These are phyloP conservation scores for Drosophila fulvimacula DNA, from an alignment of 2,888 invertebrate species.

Conservation along the genomic window DNA sequence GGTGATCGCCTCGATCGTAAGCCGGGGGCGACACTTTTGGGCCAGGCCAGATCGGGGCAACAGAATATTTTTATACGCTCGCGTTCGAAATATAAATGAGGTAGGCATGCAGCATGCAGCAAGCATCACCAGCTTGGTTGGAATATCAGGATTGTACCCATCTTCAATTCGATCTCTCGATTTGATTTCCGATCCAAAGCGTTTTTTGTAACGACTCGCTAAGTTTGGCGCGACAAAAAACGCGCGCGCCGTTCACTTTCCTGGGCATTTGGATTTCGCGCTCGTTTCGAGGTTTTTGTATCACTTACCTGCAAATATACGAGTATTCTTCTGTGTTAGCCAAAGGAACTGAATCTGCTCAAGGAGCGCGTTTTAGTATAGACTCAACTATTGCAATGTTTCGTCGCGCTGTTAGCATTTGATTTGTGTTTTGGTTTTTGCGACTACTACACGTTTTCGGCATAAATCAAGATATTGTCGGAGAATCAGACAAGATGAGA, in stretches of 20 bases:
- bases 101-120: conserved; percentile 32
- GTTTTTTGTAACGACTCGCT: conserved; percentile 61
- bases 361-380: conserved; percentile 35
- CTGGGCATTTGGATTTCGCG: conserved; percentile 75
- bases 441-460: conserved; percentile 60
- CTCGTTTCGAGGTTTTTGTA: conserved; percentile 63
- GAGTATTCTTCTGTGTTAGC: conserved; percentile 10
- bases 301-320: conserved; percentile 16
- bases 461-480: conserved; percentile 82
- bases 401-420: conserved; percentile 81
- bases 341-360: conserved; percentile 32
- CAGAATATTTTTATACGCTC: conserved; percentile 86
- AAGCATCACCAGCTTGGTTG: neutral
- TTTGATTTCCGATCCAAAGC: conserved; percentile 46
- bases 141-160: conserved; percentile 44
- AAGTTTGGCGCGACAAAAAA: conserved; percentile 60
- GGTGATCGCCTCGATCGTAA: conserved; percentile 64
- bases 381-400: conserved; percentile 71
- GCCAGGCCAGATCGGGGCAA: conserved; percentile 71
- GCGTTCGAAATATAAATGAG: conserved; percentile 85
- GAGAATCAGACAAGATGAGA: conserved; percentile 52
- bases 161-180: conserved; percentile 43
- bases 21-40: conserved; percentile 80
- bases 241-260: conserved; percentile 53
- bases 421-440: conserved; percentile 79